Percentiles rank a stretch among this genome's conserved stretches.
Evolutionary conservation across 1,140 invertebrate genomes (phyloP).

Genomic region (Aphelenchoides fujianensis): DNA sequence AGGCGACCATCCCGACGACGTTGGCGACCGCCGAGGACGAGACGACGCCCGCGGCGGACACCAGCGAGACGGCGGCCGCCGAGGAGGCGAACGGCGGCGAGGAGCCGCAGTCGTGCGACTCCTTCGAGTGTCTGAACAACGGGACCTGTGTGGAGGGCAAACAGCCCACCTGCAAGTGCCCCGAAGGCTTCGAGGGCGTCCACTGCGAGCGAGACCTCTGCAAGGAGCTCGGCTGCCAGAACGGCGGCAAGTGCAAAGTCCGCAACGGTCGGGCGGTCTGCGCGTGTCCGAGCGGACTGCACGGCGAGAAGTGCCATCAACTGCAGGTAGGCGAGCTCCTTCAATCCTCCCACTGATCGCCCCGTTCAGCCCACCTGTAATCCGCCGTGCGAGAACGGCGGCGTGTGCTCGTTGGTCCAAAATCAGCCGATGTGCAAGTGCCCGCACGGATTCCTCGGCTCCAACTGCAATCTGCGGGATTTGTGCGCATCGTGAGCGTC

Average conservation of each 20-base stretch:
- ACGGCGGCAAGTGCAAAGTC: constrained; percentile 29
- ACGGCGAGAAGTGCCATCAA: constrained; percentile 23
- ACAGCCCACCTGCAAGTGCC: constrained; percentile 38
- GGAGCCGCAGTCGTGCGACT: constrained; percentile 34
- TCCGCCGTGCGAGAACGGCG: constrained; percentile 36
- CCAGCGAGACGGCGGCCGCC: background rate
- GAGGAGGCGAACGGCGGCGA: too few relatives aligned
- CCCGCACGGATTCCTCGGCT: constrained; percentile 13
- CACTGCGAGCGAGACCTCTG: constrained; percentile 36
- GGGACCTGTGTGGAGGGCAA: constrained; percentile 39
- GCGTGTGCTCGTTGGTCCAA: constrained; percentile 28
- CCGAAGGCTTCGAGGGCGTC: constrained; percentile 37
- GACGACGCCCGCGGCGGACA: background rate
- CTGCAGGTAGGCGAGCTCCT: constrained; percentile 14
- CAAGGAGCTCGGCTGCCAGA: constrained; percentile 32
- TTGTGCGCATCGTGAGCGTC: constrained; percentile 37
- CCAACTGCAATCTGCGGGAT: constrained; percentile 46
- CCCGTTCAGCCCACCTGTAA: constrained; percentile 23
- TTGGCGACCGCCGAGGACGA: constrained; percentile 14
- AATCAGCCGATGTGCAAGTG: constrained; percentile 18
- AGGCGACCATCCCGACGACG: background rate
- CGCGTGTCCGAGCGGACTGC: constrained; percentile 36
- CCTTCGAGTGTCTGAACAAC: constrained; percentile 40
- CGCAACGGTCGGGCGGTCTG: constrained; percentile 31
- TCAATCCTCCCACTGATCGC: background rate